Percentiles rank a stretch among this genome's conserved stretches.
phyloP scores from a whole-genome alignment of 2,888 invertebrate species.

The Troglohyphantes excavatus region DNA sequence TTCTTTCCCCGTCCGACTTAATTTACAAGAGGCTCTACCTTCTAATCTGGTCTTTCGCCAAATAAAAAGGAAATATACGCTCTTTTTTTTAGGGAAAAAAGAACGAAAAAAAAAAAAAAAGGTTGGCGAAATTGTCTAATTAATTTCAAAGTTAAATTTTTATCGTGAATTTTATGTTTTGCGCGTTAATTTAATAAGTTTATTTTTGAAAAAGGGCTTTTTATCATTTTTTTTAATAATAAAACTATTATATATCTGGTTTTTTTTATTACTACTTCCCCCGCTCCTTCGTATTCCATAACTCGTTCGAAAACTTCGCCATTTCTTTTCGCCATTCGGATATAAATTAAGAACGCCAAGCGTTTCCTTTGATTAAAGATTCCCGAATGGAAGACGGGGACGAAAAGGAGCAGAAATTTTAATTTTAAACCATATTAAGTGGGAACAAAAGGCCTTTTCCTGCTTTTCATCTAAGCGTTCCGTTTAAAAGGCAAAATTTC shows the following conservation, averaged over 20 bases:
- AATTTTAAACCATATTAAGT: conserved; percentile 78
- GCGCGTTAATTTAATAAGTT: conserved; percentile 79
- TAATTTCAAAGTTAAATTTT: conserved; percentile 79
- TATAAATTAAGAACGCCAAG: conserved; percentile 73
- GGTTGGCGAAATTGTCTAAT: conserved; percentile 77
- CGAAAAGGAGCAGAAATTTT: conserved; percentile 64
- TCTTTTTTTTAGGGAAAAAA: neutral
- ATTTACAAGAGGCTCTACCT: conserved; percentile 72
- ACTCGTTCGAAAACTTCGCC: conserved; percentile 51
- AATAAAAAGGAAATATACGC: conserved; percentile 52
- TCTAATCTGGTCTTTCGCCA: conserved; percentile 75
- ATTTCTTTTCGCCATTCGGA: conserved; percentile 54
- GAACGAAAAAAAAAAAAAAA: neutral
- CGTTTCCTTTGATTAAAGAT: conserved; percentile 77
- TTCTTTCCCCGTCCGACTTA: conserved; percentile 64
- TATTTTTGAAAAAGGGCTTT: conserved; percentile 68
- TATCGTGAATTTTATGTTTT: conserved; percentile 78
- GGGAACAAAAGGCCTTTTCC: conserved; percentile 68
- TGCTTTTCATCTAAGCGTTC: conserved; percentile 54
- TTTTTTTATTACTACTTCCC: conserved; percentile 1
- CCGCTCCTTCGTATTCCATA: conserved; percentile 24
- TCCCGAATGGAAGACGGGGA: conserved; percentile 10
- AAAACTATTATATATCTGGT: conserved; percentile 13
- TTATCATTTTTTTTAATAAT: conserved; percentile 36
- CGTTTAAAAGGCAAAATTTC: conserved; percentile 70